phyloP scores from a whole-genome alignment of 2,888 invertebrate genomes.

The Phymatocera aterrima region DNA sequence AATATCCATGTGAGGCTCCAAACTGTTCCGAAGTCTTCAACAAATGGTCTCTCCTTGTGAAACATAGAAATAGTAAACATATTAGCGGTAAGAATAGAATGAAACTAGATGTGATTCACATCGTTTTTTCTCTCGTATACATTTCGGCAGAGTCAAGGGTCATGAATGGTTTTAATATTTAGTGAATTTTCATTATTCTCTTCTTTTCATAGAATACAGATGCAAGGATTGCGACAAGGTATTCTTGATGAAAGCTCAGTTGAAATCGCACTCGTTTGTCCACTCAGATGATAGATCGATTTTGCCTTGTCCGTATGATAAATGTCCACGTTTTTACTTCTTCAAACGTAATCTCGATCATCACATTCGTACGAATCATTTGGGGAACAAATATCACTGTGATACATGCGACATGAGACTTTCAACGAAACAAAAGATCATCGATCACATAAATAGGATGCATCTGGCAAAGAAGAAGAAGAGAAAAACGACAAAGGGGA shows the following conservation, averaged over 20 bases:
- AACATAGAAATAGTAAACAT: conserved; percentile 75
- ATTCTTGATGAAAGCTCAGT: conserved; percentile 55
- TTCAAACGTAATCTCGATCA: conserved; percentile 78
- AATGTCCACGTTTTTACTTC: conserved; percentile 75
- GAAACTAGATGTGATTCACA: conserved; percentile 34
- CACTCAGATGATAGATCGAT: conserved; percentile 59
- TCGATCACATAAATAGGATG: conserved; percentile 56
- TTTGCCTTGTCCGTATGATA: conserved; percentile 69
- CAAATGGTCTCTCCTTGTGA: conserved; percentile 75
- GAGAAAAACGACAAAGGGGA: conserved; percentile 42
- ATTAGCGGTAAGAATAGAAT: conserved; percentile 62
- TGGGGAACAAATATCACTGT: conserved; percentile 70
- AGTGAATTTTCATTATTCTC: not conserved
- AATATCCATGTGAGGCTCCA: conserved; percentile 73
- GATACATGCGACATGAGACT: conserved; percentile 59
- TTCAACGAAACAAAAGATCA: conserved; percentile 55
- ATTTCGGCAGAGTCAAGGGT: not conserved
- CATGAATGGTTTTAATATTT: not conserved
- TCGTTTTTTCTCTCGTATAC: not conserved
- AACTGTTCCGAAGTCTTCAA: conserved; percentile 76
- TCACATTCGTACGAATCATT: conserved; percentile 77
- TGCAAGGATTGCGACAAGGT: conserved; percentile 64
- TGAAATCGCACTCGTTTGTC: conserved; percentile 58
- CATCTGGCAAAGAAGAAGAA: conserved; percentile 52
- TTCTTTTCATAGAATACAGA: conserved; percentile 52